Evolutionary conservation across 2,113 vertebrate genomes (phyloP), one percentile per base, ranked within the genome.

Genomic region (Nymphicus hollandicus): DNA sequence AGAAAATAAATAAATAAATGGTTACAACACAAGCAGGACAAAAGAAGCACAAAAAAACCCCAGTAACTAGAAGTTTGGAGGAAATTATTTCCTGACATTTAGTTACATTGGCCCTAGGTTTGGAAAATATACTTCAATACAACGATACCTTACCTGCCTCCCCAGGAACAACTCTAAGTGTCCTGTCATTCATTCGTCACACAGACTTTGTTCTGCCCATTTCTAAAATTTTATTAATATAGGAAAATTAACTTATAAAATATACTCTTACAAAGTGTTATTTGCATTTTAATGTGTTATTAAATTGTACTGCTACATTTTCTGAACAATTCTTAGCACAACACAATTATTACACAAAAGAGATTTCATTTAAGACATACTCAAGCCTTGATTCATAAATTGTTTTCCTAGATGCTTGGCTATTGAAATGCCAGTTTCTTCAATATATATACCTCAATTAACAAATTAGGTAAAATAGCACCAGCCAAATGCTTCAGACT

Each of bases 391-490:
- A 73, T 63, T 87, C 24, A 60, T 72, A 80, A 93, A 46, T 66
- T 53, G 52, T 68, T 79, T 73, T 78, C 43, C 55, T 89, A 89
- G 17, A 43, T 83, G 24, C 6, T 14, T 60, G 69, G 60, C 37
- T 92, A 92, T n/a, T 41, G 8, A 91, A 95, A 90, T 87, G 16
- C 29, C n/a, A 70, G 39, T 46, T 11, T 71, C 47, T 92, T 86
- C 60, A 88, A 95, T 89, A 96, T 74, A 76, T 68, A 61, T 44
- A 35, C 9, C n/a, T 81, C 55, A 82, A 25, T 94, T 96, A 88
- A 41, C 10, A 96, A 92, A 85, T 79, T 79, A 89, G n/a, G n/a
- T 53, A 94, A 96, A 94, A 91, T 14, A 91, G 6, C 25, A 72
- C 10, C 53, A 93, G 8, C 27, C 22, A 68, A 61, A 71, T 81